These are phyloP conservation scores for Stigmatopora nigra DNA, from an alignment of 2,113 vertebrate genomes.

Conservation along the genomic window DNA sequence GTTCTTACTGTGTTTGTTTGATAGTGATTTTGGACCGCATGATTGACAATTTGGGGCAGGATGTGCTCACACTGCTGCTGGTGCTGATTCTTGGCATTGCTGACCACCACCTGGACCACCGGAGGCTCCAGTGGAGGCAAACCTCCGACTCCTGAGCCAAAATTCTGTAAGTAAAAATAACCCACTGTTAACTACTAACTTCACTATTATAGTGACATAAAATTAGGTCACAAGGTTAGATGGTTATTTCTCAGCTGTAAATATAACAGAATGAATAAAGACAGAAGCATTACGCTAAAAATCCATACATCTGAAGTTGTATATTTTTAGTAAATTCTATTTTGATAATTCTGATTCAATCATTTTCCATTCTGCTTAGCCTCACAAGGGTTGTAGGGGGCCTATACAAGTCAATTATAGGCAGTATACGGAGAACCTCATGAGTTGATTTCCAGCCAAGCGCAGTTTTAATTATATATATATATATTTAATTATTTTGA, in stretches of 20 bases:
- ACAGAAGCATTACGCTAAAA: neutral
- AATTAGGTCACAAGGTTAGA: neutral
- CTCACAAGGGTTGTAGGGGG: too few relatives aligned
- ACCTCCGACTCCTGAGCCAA: constrained; percentile 59
- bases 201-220: neutral
- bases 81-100: constrained; percentile 63
- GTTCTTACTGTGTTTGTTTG: constrained; percentile 67
- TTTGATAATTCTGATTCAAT: too few relatives aligned
- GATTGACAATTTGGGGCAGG: constrained; percentile 74
- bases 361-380: too few relatives aligned
- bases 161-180: constrained; percentile 64
- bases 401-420: too few relatives aligned
- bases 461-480: too few relatives aligned
- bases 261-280: neutral
- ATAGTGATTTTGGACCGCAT: constrained; percentile 62
- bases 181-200: neutral
- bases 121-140: constrained; percentile 76
- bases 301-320: neutral
- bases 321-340: neutral
- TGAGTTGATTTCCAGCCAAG: too few relatives aligned
- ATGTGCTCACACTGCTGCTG: constrained; percentile 65
- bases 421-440: too few relatives aligned
- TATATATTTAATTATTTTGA: too few relatives aligned
- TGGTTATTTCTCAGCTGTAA: neutral
- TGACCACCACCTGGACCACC: constrained; percentile 72